Percentiles rank a stretch among this genome's conserved stretches.
Evolutionary conservation across 2,113 vertebrate species (phyloP).

Genomic region (Muscicapa adusta): DNA sequence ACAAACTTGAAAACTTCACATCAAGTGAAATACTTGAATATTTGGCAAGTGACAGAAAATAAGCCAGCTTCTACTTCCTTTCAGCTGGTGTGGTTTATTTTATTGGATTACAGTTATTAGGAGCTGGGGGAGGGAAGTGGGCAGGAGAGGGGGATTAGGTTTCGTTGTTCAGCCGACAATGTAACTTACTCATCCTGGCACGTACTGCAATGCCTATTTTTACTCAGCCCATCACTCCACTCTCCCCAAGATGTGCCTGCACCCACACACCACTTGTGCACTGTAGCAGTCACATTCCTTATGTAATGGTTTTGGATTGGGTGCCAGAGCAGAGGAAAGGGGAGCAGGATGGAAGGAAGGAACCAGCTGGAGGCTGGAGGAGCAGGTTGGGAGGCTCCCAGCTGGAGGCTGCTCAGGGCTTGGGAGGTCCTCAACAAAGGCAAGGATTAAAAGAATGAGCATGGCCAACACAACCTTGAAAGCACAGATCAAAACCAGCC

Average conservation of each 20-base stretch:
- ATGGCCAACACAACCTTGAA: background rate
- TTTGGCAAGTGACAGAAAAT: background rate
- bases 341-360: background rate
- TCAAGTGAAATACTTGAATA: background rate
- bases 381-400: fast-evolving
- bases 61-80: conserved; percentile 37
- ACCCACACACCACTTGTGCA: conserved; percentile 48
- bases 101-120: conserved; percentile 42
- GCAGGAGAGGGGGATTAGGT: conserved; percentile 2
- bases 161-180: background rate
- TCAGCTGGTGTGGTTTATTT: background rate
- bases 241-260: conserved; percentile 24
- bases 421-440: background rate
- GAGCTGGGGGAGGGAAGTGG: conserved; percentile 28
- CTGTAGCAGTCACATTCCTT: background rate
- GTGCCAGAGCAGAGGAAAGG: background rate
- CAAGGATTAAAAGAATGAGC: background rate
- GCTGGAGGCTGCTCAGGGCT: background rate
- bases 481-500: background rate
- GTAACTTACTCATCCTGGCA: conserved; percentile 21
- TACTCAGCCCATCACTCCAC: background rate
- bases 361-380: background rate
- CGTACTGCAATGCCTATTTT: background rate
- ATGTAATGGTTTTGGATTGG: background rate
- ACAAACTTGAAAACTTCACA: background rate